Conservation (phyloP, 2,888 invertebrate species). For the Mesorhabditis sp. region DNA sequence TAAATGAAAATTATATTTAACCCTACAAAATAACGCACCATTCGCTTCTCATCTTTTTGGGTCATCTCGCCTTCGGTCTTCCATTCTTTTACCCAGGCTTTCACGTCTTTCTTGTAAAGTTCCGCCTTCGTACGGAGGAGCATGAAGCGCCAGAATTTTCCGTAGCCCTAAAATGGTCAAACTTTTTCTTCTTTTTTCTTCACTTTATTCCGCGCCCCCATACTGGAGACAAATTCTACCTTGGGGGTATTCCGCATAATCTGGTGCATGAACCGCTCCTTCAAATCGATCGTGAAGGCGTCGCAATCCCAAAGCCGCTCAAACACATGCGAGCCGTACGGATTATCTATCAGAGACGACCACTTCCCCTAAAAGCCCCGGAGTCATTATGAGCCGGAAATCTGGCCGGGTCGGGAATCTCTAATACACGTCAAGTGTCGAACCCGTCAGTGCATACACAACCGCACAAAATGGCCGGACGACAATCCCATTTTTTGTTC, state of each 20-base stretch:
- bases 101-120: neutral
- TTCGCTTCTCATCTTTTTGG: neutral
- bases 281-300: slow-evolving; percentile 1
- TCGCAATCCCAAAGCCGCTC: slow-evolving; percentile 28
- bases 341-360: slow-evolving; percentile 23
- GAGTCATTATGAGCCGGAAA: too few species aligned
- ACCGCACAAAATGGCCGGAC: too few species aligned
- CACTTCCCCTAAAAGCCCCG: slow-evolving; percentile 15
- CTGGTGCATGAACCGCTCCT: neutral
- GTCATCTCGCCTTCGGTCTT: neutral
- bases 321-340: slow-evolving; percentile 28
- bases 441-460: too few species aligned
- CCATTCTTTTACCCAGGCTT: neutral
- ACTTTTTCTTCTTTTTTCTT: neutral
- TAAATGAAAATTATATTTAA: neutral
- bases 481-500: too few species aligned
- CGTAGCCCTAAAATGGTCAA: neutral
- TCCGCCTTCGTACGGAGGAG: neutral
- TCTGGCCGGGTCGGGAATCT: too few species aligned
- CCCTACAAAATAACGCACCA: neutral
- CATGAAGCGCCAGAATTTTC: neutral
- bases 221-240: neutral
- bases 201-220: too few species aligned
- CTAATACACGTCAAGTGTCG: too few species aligned
- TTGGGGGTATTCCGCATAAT: neutral